These are phyloP conservation scores for Oenanthe oenanthe DNA, from an alignment of 2,113 vertebrate species.

Conservation along the genomic window DNA sequence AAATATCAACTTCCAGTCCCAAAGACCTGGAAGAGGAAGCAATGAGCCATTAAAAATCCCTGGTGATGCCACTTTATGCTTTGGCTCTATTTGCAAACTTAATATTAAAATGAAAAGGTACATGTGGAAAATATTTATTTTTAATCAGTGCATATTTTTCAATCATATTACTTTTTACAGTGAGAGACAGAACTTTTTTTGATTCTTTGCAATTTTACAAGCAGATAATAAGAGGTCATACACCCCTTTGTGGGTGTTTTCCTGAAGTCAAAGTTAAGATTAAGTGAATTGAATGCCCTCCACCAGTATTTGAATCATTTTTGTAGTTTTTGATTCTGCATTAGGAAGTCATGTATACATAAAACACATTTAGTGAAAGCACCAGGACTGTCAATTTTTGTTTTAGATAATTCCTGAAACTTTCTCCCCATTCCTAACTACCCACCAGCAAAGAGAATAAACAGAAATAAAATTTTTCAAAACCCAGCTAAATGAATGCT, in stretches of 20 bases:
- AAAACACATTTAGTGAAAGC: neutral
- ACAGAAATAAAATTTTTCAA: neutral
- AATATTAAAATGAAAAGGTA: neutral
- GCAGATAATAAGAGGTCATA: neutral
- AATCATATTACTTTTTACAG: neutral
- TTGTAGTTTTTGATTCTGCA: neutral
- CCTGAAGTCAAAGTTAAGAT: neutral
- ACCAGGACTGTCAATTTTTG: neutral
- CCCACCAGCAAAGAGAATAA: neutral
- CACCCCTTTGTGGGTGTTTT: neutral
- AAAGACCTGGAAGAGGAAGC: neutral
- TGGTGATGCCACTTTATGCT: neutral
- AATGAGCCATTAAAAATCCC: neutral
- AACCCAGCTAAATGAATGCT: neutral
- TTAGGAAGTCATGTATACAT: neutral
- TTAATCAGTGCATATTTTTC: neutral
- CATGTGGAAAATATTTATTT: neutral
- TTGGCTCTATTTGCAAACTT: neutral
- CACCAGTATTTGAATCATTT: neutral
- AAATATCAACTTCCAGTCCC: neutral
- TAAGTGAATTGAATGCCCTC: neutral
- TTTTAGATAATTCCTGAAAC: neutral
- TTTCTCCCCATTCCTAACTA: neutral
- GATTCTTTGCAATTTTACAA: neutral
- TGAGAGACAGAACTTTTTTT: neutral